phyloP scores from a whole-genome alignment of 1,140 invertebrate species.

The Zaprionus camerounensis region DNA sequence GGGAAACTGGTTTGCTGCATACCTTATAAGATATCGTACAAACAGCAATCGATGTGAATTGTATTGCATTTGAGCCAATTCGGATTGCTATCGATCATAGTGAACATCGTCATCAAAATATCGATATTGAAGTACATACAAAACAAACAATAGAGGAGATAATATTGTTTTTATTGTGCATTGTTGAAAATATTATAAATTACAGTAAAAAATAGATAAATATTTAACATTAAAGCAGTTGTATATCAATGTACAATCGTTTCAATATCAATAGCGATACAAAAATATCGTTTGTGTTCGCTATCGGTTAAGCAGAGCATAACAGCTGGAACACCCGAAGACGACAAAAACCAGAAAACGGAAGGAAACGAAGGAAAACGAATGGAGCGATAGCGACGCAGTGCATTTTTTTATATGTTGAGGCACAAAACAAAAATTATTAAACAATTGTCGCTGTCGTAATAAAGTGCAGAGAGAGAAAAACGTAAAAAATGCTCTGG shows the following conservation, averaged over 20 bases:
- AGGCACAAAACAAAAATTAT: slow-evolving; percentile 48
- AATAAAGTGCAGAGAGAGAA: slow-evolving; percentile 30
- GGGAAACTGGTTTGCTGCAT: background rate
- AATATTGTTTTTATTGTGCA: background rate
- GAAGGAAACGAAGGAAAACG: slow-evolving; percentile 42
- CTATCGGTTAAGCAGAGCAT: slow-evolving; percentile 5
- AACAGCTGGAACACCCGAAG: slow-evolving; percentile 43
- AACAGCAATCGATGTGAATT: background rate
- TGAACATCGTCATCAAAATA: background rate
- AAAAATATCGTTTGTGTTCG: background rate
- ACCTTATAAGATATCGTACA: background rate
- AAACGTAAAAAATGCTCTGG: slow-evolving; percentile 57
- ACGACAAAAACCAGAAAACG: slow-evolving; percentile 24
- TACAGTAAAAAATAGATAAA: background rate
- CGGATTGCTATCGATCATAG: slow-evolving; percentile 1
- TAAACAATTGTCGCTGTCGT: slow-evolving; percentile 43
- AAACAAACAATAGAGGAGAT: background rate
- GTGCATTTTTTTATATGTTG: slow-evolving; percentile 49
- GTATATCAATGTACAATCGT: background rate
- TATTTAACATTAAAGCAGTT: background rate
- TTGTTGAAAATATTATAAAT: background rate
- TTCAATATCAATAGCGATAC: background rate
- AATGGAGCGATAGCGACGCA: slow-evolving; percentile 54
- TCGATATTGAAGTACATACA: background rate
- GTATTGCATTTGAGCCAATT: background rate